Evolutionary conservation across 2,888 invertebrate species (phyloP).

Genomic region (Cecidostiba fungosa): DNA sequence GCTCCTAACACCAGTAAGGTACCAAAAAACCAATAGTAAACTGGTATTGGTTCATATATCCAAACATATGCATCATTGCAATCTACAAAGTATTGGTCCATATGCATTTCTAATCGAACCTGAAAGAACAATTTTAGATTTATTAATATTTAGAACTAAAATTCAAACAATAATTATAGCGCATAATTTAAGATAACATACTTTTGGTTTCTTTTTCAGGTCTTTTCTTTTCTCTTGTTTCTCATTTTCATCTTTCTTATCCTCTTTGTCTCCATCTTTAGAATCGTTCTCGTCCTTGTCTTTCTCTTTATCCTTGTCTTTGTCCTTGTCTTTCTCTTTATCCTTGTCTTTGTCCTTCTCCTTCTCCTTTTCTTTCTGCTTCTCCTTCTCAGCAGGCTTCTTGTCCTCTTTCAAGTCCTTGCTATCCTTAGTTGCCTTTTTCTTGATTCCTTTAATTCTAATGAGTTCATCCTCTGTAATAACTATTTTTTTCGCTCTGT

Average conservation of each 20-base stretch:
- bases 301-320: constrained; percentile 77
- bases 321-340: constrained; percentile 77
- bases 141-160: constrained; percentile 36
- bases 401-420: constrained; percentile 77
- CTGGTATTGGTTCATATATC: constrained; percentile 98
- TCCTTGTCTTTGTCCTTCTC: constrained; percentile 76
- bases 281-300: constrained; percentile 79
- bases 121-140: constrained; percentile 65
- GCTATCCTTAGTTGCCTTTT: constrained; percentile 76
- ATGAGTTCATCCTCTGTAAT: constrained; percentile 80
- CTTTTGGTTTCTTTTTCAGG: constrained; percentile 80
- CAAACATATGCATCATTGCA: constrained; percentile 97
- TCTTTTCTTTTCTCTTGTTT: constrained; percentile 83
- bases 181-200: constrained; percentile 67
- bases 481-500: constrained; percentile 92
- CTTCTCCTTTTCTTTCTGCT: constrained; percentile 80
- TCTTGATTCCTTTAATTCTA: constrained; percentile 80
- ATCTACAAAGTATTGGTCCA: constrained; percentile 96
- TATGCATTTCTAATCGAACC: constrained; percentile 97
- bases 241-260: constrained; percentile 81
- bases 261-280: constrained; percentile 75
- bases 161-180: not conserved
- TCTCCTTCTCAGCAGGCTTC: constrained; percentile 76
- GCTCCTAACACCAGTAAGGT: constrained; percentile 93
- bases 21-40: constrained; percentile 97